Base-by-base conservation (phyloP, 2,888 invertebrate species). In the Scaptomyza flava region DNA sequence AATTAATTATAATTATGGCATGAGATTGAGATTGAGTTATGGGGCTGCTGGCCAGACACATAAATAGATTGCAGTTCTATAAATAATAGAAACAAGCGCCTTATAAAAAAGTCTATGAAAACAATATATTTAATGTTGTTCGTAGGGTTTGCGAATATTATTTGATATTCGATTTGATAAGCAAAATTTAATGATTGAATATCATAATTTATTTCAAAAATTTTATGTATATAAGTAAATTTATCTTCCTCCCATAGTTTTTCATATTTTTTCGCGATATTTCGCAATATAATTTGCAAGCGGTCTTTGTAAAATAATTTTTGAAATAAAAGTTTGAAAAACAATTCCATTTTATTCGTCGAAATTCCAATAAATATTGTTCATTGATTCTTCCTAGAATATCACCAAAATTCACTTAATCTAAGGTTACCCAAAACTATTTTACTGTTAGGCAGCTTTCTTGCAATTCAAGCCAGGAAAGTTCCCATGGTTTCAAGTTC, bases 371-470 rank as follows among this genome's bases (percentile, higher is more conserved):
- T 27, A 36, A 38, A n/a, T 20, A 23, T 36, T 34, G 3, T 3
- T 20, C n/a, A 38, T 38, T 38, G 38, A 43, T 14, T 23, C 62
- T 9, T 73, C 68, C 33, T 45, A 17, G 71, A 66, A 72, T 43
- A 56, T 34, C 47, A 31, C 34, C 17, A 38, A 50, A 57, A 43
- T 30, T 41, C 6, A 53, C 23, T 4, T 53, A 71, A 69, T 74
- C 84, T 79, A 45, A 46, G 50, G 64, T 84, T 84, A 74, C 81
- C 14, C 45, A 38, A 50, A 61, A 43, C 30, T 36, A 41, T 17
- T 34, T 63, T 79, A 79, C 77, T 42, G 79, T 71, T 79, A 79
- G 51, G 3, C 31, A 31, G 30, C 31, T n/a, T 14, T 17, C 12
- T 52, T 6, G 34, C 14, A 34, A 14, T 47, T 33, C n/a, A 9